Percentiles rank a stretch among this genome's conserved stretches.
Evolutionary conservation across 2,888 invertebrate genomes (phyloP).

Genomic region (Drosophila cracens): DNA sequence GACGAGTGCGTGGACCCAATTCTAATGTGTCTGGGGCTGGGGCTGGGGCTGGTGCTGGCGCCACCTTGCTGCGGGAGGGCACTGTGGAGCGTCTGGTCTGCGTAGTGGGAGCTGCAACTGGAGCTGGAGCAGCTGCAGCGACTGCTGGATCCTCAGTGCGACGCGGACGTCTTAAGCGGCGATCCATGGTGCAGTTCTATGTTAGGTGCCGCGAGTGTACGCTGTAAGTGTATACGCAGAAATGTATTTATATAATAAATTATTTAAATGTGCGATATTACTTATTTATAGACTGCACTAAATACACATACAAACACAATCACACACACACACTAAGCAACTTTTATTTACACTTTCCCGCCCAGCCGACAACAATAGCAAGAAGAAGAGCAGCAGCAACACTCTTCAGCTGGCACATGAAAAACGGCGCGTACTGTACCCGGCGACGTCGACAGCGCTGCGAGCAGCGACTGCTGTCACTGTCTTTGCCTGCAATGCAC

Average conservation of each 20-base stretch:
- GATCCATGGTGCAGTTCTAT: slow-evolving; percentile 50
- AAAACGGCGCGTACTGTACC: slow-evolving; percentile 71
- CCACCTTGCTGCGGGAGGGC: slow-evolving; percentile 50
- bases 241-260: slow-evolving; percentile 41
- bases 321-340: slow-evolving; percentile 9
- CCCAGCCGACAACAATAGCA: slow-evolving; percentile 35
- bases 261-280: slow-evolving; percentile 43
- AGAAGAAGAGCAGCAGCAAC: slow-evolving; percentile 12
- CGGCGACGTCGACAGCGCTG: slow-evolving; percentile 57
- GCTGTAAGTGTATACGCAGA: slow-evolving; percentile 44
- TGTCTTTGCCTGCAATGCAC: slow-evolving; percentile 25
- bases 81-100: slow-evolving; percentile 51
- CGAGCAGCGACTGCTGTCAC: slow-evolving; percentile 37
- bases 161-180: slow-evolving; percentile 69
- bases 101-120: slow-evolving; percentile 17
- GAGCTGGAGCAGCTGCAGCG: slow-evolving; percentile 5
- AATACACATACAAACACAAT: slow-evolving; percentile 14
- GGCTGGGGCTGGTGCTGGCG: slow-evolving; percentile 33
- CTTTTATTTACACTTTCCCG: slow-evolving; percentile 63
- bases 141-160: slow-evolving; percentile 53
- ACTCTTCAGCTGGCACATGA: slow-evolving; percentile 55
- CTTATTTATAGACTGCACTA: slow-evolving; percentile 67
- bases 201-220: slow-evolving; percentile 13
- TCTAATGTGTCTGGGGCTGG: slow-evolving; percentile 22
- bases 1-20: slow-evolving; percentile 77